Conservation (phyloP, 2,797 vertebrate species). For the Clarias platycephalus region DNA sequence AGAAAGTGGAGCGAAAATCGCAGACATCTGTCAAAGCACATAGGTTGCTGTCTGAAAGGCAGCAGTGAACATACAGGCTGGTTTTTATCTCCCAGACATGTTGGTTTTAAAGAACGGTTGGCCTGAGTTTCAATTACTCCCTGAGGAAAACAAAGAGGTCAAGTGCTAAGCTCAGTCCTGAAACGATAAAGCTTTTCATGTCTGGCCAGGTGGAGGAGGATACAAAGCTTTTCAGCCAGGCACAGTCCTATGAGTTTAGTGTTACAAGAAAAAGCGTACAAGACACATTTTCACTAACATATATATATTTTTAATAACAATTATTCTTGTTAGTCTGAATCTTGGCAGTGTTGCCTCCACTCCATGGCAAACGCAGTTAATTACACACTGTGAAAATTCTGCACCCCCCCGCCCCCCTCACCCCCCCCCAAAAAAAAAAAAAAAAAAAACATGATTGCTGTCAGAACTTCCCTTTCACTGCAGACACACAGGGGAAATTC, state of each 20-base stretch:
- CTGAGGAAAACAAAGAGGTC: slow-evolving; percentile 40
- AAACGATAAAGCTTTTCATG: slow-evolving; percentile 30
- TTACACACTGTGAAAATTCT: neutral
- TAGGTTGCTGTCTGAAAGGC: slow-evolving; percentile 50
- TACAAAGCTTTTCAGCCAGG: slow-evolving; percentile 4
- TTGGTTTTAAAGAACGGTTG: slow-evolving; percentile 31
- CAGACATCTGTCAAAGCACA: slow-evolving; percentile 57
- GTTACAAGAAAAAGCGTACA: neutral
- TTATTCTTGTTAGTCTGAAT: neutral
- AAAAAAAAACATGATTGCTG: neutral
- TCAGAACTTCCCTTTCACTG: slow-evolving; percentile 1
- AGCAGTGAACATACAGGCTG: slow-evolving; percentile 43
- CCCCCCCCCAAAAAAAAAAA: too few relatives aligned
- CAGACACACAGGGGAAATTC: slow-evolving; percentile 6
- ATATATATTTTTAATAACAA: too few relatives aligned
- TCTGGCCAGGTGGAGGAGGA: slow-evolving; percentile 11
- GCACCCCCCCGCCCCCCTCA: too few relatives aligned
- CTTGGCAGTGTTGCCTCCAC: neutral
- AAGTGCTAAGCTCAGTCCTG: slow-evolving; percentile 29
- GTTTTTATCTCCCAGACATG: slow-evolving; percentile 43
- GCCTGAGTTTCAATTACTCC: slow-evolving; percentile 38
- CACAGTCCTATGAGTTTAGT: neutral
- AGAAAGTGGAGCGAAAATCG: slow-evolving; percentile 59
- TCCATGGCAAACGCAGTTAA: neutral
- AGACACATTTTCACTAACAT: neutral